Percentiles rank a stretch among this genome's conserved stretches.
Conservation (phyloP, 2,888 invertebrate species). For the Harmothoe impar region DNA sequence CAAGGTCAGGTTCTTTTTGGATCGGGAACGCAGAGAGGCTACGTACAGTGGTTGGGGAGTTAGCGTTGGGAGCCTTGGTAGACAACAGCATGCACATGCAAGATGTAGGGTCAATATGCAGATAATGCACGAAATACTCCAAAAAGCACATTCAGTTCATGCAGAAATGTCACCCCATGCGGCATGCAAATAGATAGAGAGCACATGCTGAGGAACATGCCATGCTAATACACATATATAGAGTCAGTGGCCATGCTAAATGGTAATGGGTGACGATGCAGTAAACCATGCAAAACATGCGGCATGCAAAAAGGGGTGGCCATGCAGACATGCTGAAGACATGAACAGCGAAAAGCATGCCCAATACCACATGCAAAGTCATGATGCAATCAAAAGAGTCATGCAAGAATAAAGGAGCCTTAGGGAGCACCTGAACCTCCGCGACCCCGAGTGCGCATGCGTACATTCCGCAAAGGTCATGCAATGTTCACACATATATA, state of each 20-base stretch:
- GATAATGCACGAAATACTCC: constrained; percentile 40
- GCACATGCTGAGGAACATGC: constrained; percentile 43
- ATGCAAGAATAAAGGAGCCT: constrained; percentile 44
- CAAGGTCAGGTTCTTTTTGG: constrained; percentile 53
- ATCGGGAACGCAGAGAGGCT: constrained; percentile 44
- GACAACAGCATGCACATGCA: constrained; percentile 54
- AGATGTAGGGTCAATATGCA: constrained; percentile 56
- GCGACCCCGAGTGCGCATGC: constrained; percentile 36
- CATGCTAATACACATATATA: constrained; percentile 46
- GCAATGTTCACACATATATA: constrained; percentile 42
- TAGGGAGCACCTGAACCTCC: constrained; percentile 52
- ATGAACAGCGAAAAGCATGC: neutral
- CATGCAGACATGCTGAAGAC: constrained; percentile 20
- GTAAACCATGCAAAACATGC: constrained; percentile 4
- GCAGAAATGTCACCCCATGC: constrained; percentile 54
- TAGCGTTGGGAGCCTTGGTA: constrained; percentile 22
- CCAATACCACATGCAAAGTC: constrained; percentile 36
- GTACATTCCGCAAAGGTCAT: constrained; percentile 38
- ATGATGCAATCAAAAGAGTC: constrained; percentile 53
- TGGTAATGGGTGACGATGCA: constrained; percentile 7
- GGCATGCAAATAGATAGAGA: constrained; percentile 30
- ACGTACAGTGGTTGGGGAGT: constrained; percentile 37
- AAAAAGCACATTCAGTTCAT: constrained; percentile 49
- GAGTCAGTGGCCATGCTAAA: constrained; percentile 47
- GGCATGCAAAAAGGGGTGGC: constrained; percentile 38